phyloP scores from a whole-genome alignment of 2,113 vertebrate species.

The Regulus satrapa region DNA sequence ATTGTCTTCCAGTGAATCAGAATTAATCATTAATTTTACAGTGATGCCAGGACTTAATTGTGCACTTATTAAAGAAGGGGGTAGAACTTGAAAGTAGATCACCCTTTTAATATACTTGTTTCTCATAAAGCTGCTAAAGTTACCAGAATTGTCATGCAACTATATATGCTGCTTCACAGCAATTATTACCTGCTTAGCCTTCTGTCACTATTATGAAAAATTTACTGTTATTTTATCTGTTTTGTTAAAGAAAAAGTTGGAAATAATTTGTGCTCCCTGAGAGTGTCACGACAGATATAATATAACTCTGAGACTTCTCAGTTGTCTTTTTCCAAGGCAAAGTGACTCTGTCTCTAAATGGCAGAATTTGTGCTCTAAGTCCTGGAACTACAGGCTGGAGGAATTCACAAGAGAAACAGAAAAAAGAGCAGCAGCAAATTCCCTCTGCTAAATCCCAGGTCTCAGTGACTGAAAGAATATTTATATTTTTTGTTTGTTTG shows the following conservation, averaged over 20 bases:
- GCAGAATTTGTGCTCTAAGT: not conserved
- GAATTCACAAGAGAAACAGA: not conserved
- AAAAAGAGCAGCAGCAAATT: not conserved
- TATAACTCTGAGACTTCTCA: not conserved
- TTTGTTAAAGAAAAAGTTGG: not conserved
- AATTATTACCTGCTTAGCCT: not conserved
- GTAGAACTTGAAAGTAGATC: not conserved
- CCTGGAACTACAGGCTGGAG: not conserved
- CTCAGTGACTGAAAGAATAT: not conserved
- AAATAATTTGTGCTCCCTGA: not conserved
- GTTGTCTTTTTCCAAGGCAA: not conserved
- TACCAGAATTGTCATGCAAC: not conserved
- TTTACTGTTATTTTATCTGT: not conserved
- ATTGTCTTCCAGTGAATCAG: not conserved
- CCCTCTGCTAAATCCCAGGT: not conserved
- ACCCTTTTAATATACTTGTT: not conserved
- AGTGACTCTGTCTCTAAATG: not conserved
- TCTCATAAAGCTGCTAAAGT: not conserved
- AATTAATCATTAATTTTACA: not conserved
- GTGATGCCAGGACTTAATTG: not conserved
- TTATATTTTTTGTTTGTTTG: not conserved
- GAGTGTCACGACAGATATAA: not conserved
- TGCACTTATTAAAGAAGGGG: not conserved
- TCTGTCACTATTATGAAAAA: not conserved
- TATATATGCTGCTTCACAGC: not conserved